Evolutionary conservation across 2,113 vertebrate genomes (phyloP).

Genomic region (Phodopus roborovskii): DNA sequence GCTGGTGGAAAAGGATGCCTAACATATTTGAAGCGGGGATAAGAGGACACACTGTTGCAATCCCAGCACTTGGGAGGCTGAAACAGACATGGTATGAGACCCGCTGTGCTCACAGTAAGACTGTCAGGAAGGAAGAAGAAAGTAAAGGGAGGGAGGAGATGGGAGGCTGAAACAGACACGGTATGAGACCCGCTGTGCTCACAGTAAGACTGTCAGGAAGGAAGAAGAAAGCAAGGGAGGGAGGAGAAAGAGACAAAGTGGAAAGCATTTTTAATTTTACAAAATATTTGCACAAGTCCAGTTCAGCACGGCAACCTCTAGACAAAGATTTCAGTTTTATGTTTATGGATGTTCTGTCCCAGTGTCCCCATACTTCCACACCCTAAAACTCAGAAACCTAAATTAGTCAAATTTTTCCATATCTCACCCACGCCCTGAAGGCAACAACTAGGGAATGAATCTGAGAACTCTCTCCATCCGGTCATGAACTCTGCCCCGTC

Average conservation of each 20-base stretch:
- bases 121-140: not conserved
- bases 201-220: not conserved
- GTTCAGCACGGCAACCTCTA: conserved; percentile 11
- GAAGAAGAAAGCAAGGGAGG: not conserved
- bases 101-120: not conserved
- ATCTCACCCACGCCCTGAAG: not conserved
- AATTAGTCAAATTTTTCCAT: not conserved
- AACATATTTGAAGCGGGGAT: not conserved
- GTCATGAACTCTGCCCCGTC: not conserved
- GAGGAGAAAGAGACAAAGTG: not conserved
- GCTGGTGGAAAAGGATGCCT: not conserved
- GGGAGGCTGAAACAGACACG: not conserved
- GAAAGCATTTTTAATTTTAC: not conserved
- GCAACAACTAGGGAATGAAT: not conserved
- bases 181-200: not conserved
- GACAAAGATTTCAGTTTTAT: not conserved
- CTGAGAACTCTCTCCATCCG: not conserved
- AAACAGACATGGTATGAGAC: not conserved
- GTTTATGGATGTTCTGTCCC: not conserved
- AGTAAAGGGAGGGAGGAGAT: not conserved
- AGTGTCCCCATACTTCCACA: not conserved
- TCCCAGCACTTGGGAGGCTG: not conserved
- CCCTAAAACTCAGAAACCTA: not conserved
- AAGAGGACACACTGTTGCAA: not conserved
- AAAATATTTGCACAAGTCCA: not conserved